Evolutionary conservation across 2,113 vertebrate genomes (phyloP).

Genomic region (Hyla sarda): DNA sequence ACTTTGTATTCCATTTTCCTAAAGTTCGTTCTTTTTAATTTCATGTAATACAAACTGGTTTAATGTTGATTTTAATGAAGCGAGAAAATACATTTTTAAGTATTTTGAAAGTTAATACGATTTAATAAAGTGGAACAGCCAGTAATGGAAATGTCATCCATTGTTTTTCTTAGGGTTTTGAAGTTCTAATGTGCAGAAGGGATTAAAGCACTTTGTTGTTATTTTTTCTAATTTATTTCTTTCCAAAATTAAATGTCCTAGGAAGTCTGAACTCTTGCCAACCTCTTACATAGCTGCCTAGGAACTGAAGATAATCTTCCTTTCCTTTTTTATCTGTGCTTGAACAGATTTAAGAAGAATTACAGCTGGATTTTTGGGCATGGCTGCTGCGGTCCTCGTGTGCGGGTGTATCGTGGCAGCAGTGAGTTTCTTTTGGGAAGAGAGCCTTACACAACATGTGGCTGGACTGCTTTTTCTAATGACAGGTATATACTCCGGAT

Average conservation of each 20-base stretch:
- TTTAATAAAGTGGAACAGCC: not conserved
- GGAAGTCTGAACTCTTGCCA: not conserved
- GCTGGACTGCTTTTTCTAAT: conserved; percentile 87
- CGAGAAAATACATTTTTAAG: not conserved
- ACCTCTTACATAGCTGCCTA: not conserved
- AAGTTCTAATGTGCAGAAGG: not conserved
- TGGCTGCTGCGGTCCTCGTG: conserved; percentile 81
- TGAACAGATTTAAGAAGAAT: conserved; percentile 79
- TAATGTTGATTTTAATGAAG: conserved; percentile 25
- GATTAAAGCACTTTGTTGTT: conserved; percentile 22
- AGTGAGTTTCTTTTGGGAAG: conserved; percentile 86
- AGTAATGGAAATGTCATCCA: not conserved
- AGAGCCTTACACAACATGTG: conserved; percentile 82
- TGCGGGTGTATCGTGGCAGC: conserved; percentile 80
- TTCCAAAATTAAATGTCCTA: conserved; percentile 25
- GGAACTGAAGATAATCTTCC: not conserved
- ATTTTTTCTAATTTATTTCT: conserved; percentile 8
- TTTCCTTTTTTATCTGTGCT: conserved; percentile 54
- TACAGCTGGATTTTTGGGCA: conserved; percentile 82
- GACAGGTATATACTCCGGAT: conserved; percentile 74
- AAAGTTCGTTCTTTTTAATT: not conserved
- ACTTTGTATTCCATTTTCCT: not conserved
- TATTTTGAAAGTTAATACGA: not conserved
- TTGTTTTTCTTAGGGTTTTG: not conserved
- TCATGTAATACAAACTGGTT: not conserved